Base-by-base conservation (phyloP, 1,140 invertebrate genomes). In the Wiebesia pumilae region DNA sequence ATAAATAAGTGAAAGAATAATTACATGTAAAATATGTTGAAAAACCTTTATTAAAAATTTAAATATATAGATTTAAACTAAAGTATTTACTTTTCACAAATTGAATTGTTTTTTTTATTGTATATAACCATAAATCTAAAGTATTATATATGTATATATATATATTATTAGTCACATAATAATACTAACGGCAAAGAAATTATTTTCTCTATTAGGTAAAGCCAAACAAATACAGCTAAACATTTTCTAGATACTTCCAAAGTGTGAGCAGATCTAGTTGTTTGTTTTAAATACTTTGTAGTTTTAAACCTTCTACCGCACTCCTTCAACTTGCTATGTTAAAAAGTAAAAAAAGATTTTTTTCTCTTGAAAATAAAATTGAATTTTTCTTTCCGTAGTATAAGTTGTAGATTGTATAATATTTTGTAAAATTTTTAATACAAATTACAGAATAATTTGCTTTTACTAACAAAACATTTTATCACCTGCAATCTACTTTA, bases 201-300 rank as follows among this genome's bases (percentile, higher is more conserved):
- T 75, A 75, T 75, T 43, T 75, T 27, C 35, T 75, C 4, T 27
- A 27, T 75, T 71, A 71, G 16, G 16, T 4, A 38, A 3, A 43
- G 38, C 40, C n/a, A 75, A 43, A 14, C 27, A 33, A 75, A 75
- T 75, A 21, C 10, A 75, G n/a, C n/a, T n/a, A n/a, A n/a, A n/a
- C n/a, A n/a, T n/a, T 75, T 71, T 71, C 43, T 75, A 75, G 27
- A 10, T n/a, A 75, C 71, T 75, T 43, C 43, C 40, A 75, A 75
- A 43, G 71, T 75, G 38, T 75, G 12, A 27, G n/a, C 30, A 43
- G 40, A 75, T 33, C 9, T 75, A 24, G 43, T 75, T 40, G 35
- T 73, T 38, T 75, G 40, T 38, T 75, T 75, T n/a, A n/a, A 75
- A 75, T 43, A 43, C 16, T 21, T 40, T n/a, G 33, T 21, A 75